Base-by-base conservation (phyloP, 2,113 vertebrate genomes). In the Anguilla rostrata region DNA sequence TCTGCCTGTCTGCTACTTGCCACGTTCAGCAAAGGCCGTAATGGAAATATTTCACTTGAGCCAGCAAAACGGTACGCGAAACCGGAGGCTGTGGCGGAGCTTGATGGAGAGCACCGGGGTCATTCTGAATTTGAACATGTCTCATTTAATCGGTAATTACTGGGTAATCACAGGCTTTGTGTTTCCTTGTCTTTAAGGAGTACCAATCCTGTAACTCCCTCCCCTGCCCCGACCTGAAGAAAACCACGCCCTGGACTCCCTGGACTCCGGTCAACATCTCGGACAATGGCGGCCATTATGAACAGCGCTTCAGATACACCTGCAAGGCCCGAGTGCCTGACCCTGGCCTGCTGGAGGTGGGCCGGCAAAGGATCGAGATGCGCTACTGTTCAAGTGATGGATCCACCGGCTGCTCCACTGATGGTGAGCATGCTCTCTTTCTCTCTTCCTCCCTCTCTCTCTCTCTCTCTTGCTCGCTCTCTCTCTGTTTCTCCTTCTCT, bases 191-290 rank as follows among this genome's bases (percentile, higher is more conserved):
- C 84, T 14, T 82, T 56, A 90, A 99, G 98, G 98, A 99, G 89
- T 98, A 98, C 92, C 98, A 99, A 91, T 94, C 97, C 0, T 99
- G 98, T 89, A 99, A 99, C 92, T 97, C 96, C 40, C 95, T 97
- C 0, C 92, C 97, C 0, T 99, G 98, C 85, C 97, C 98, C 0
- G 98, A 99, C 91, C 90, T 99, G 86, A 99, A 99, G 92, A 99
- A 99, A 95, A 98, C 98, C 29, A 99, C 98, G 0, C 98, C 98
- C 0, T 99, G 98, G 98, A 99, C 98, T 0, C 98, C 98, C 0
- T 99, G 98, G 98, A 98, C 97, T 0, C 98, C 98, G 0, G 98
- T 99, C 89, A 99, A 99, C 92, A 99, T 99, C 91, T 99, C 98
- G 0, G 98, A 99, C 94, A 99, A 98, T 0, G 98, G 98, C 0